phyloP scores from a whole-genome alignment of 2,113 vertebrate genomes.

The Alces alces region DNA sequence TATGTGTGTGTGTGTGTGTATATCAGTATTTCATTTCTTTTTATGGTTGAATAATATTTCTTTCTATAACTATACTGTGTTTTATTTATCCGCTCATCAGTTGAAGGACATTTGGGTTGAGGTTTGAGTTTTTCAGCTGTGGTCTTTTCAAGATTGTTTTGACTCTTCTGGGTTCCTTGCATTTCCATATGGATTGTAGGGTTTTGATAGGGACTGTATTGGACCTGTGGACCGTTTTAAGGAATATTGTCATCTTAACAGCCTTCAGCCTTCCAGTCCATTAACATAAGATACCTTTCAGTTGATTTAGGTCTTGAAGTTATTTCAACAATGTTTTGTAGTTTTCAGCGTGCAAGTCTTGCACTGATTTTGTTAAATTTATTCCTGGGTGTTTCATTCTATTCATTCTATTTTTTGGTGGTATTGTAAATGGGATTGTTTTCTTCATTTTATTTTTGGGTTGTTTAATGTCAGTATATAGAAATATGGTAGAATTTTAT shows the following conservation, averaged over 20 bases:
- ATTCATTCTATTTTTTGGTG: neutral
- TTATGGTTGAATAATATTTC: neutral
- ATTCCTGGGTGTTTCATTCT: neutral
- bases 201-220: neutral
- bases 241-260: neutral
- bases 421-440: neutral
- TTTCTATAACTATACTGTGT: neutral
- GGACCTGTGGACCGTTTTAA: neutral
- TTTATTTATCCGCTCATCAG: neutral
- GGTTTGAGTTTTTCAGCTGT: neutral
- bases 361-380: neutral
- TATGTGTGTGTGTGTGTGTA: rapidly evolving
- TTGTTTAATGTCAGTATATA: neutral
- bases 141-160: neutral
- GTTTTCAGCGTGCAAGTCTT: neutral
- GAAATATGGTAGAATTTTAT: neutral
- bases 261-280: neutral
- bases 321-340: neutral
- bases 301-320: neutral
- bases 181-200: neutral
- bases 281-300: neutral
- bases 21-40: neutral
- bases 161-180: neutral
- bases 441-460: neutral
- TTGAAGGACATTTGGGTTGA: neutral